These are phyloP conservation scores for Drosophila simulans DNA, from an alignment of 1,140 invertebrate genomes.

Conservation along the genomic window DNA sequence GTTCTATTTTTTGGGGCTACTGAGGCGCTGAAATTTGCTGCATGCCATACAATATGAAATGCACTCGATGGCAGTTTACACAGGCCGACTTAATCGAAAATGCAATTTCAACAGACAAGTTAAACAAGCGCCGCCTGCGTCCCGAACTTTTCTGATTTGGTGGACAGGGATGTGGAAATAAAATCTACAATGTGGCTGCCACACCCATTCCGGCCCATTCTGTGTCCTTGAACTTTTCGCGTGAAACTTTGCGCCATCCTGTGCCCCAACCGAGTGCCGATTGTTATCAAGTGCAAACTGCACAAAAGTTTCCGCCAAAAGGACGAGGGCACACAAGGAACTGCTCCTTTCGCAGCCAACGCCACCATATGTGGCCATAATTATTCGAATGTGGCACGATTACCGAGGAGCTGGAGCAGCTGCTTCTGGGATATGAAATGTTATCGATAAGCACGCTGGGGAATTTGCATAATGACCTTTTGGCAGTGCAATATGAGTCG, in stretches of 20 bases:
- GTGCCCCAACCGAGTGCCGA: constrained; percentile 33
- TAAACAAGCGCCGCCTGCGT: constrained; percentile 47
- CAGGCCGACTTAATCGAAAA: constrained; percentile 75
- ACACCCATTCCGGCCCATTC: constrained; percentile 7
- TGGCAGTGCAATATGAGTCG: constrained; percentile 35
- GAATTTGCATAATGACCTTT: constrained; percentile 57
- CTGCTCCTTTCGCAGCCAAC: constrained; percentile 57
- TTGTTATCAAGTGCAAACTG: constrained; percentile 79
- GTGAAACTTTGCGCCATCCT: constrained; percentile 42
- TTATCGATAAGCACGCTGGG: constrained; percentile 44
- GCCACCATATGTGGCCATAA: constrained; percentile 71
- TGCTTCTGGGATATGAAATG: constrained; percentile 55
- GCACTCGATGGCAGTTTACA: constrained; percentile 65
- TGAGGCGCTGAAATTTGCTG: constrained; percentile 17
- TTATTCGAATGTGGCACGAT: constrained; percentile 78
- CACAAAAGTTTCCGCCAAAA: constrained; percentile 64
- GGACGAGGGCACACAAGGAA: constrained; percentile 15
- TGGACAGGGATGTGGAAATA: constrained; percentile 5
- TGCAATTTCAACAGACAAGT: constrained; percentile 70
- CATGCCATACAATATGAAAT: constrained; percentile 64
- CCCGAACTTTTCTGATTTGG: constrained; percentile 23
- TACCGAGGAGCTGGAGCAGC: constrained; percentile 32
- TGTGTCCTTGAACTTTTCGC: constrained; percentile 77
- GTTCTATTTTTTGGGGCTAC: constrained; percentile 6
- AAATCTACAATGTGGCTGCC: constrained; percentile 16